A percentile compares a stretch with the other conserved stretches of the same genome.
Evolutionary conservation across 2,797 vertebrate genomes (phyloP).

Genomic region (Onychomys torridus): DNA sequence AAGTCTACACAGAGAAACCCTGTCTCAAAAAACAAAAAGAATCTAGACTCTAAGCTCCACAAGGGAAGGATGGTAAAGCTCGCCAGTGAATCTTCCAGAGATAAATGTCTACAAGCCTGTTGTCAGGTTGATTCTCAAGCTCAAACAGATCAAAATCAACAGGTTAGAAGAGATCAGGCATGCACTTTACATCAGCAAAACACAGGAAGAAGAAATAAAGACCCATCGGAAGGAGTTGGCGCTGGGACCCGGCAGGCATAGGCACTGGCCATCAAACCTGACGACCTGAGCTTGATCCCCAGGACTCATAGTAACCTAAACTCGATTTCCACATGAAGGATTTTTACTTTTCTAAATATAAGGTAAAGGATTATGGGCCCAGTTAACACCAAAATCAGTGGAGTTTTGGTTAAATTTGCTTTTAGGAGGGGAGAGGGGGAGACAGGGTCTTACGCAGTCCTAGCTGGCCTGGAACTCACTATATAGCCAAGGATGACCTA

Average conservation of each 20-base stretch:
- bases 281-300: fast-evolving
- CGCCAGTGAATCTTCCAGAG: not conserved
- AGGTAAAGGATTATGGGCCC: not conserved
- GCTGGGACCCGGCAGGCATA: no score
- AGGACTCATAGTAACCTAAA: not conserved
- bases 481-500: not conserved
- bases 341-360: constrained; percentile 6
- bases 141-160: not conserved
- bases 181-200: not conserved
- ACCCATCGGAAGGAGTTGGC: not conserved
- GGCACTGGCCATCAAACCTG: not conserved
- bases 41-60: not conserved
- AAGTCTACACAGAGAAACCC: not conserved
- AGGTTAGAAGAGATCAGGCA: not conserved
- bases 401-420: not conserved
- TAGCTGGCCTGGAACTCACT: not conserved
- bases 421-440: no score
- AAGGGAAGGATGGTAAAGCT: not conserved
- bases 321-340: constrained; percentile 17
- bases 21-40: not conserved
- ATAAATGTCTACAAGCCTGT: not conserved
- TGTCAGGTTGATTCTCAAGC: not conserved
- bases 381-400: constrained; percentile 3
- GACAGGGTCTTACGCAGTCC: not conserved
- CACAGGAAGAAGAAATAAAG: not conserved